Evolutionary conservation across 2,113 vertebrate genomes (phyloP).

Genomic region (Silurus meridionalis): DNA sequence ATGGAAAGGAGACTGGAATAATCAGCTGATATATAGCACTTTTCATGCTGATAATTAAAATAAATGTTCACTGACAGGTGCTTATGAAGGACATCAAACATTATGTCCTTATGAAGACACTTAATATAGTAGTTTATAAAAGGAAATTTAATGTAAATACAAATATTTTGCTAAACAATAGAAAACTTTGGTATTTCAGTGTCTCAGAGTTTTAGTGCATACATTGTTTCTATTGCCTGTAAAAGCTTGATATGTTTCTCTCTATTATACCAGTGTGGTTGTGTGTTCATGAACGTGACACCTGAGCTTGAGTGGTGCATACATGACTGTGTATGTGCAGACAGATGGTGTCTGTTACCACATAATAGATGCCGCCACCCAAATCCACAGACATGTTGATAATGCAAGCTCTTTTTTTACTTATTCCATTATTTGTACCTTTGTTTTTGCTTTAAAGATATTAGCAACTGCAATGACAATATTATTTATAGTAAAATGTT

Average conservation of each 20-base stretch:
- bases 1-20: neutral
- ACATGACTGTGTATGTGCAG: neutral
- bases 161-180: neutral
- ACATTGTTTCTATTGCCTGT: neutral
- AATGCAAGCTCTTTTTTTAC: neutral
- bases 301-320: neutral
- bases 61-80: neutral
- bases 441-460: neutral
- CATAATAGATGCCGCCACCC: neutral
- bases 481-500: neutral
- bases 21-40: neutral
- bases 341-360: slow-evolving; percentile 2
- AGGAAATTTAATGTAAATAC: too few species aligned
- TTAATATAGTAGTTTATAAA: neutral
- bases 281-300: neutral
- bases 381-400: neutral
- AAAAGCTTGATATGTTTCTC: neutral
- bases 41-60: neutral
- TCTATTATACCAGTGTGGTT: neutral
- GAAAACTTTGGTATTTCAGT: neutral
- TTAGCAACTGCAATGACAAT: neutral
- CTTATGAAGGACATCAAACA: neutral
- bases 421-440: neutral
- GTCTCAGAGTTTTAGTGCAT: neutral
- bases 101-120: neutral